A percentile compares a stretch with the other conserved stretches of the same genome.
Conservation (phyloP, 2,113 vertebrate species). For the Neodontobutis hainanensis region DNA sequence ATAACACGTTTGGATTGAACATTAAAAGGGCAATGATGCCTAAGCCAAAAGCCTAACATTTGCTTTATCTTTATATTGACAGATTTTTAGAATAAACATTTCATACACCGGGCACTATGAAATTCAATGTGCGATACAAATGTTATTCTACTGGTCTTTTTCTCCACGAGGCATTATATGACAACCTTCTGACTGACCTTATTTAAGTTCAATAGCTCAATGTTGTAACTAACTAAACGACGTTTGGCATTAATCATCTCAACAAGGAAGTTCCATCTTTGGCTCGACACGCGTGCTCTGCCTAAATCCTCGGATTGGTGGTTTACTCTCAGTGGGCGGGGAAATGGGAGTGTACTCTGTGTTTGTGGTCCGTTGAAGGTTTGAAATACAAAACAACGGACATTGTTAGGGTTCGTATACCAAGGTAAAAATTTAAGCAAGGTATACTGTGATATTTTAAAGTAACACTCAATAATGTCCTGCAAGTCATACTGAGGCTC, state of each 20-base stretch:
- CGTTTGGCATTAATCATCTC: not conserved
- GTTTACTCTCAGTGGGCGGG: not conserved
- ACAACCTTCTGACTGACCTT: too few relatives aligned
- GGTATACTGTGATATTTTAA: not conserved
- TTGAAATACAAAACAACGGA: slow-evolving; percentile 52
- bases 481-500: slow-evolving; percentile 18
- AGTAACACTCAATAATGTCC: slow-evolving; percentile 5
- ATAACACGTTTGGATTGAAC: too few relatives aligned
- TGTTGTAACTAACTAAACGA: too few relatives aligned
- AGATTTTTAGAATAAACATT: too few relatives aligned
- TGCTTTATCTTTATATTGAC: too few relatives aligned
- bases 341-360: slow-evolving; percentile 11
- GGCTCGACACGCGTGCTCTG: not conserved
- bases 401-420: not conserved
- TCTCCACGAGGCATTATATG: too few relatives aligned
- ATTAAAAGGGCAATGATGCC: too few relatives aligned
- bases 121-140: too few relatives aligned
- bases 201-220: too few relatives aligned
- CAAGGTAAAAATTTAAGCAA: not conserved
- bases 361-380: slow-evolving; percentile 57
- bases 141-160: too few relatives aligned
- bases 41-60: too few relatives aligned
- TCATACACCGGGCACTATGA: too few relatives aligned
- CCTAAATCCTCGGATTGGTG: slow-evolving; percentile 55
- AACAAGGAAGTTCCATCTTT: not conserved